Conservation (phyloP, 2,113 vertebrate genomes). For the Lipotes vexillifer region DNA sequence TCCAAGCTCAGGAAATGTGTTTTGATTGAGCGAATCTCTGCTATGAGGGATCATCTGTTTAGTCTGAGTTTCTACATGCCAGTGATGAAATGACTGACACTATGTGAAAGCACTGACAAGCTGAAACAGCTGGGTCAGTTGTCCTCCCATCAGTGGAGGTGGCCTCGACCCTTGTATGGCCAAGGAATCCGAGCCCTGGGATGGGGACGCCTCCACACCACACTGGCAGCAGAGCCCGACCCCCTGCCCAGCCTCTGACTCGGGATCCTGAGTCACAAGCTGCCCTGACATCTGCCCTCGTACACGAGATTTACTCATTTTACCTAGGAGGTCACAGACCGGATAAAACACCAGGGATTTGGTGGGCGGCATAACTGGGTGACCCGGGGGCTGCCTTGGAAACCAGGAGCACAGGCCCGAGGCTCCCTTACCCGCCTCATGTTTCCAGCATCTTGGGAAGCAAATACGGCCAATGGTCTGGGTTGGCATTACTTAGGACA, state of each 20-base stretch:
- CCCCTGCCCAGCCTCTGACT: accelerated
- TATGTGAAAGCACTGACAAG: neutral
- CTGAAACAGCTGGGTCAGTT: accelerated
- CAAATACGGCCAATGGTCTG: too few relatives aligned
- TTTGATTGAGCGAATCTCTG: neutral
- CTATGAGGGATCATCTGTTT: neutral
- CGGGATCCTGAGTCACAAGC: accelerated
- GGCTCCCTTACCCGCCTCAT: neutral
- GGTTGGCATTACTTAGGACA: neutral
- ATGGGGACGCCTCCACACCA: accelerated
- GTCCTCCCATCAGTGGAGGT: neutral
- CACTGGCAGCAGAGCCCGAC: accelerated
- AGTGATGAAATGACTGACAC: too few relatives aligned
- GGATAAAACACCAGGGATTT: neutral
- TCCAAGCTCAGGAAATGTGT: too few relatives aligned
- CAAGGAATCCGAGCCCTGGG: accelerated
- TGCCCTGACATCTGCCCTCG: accelerated
- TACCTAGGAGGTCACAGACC: too few relatives aligned
- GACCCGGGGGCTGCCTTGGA: neutral
- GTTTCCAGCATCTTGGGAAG: neutral
- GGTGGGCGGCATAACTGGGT: neutral
- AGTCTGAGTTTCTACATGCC: accelerated
- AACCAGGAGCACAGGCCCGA: neutral
- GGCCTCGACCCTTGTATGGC: accelerated
- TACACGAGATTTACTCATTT: accelerated